phyloP scores from a whole-genome alignment of 2,113 vertebrate genomes.

The Ursus arctos region DNA sequence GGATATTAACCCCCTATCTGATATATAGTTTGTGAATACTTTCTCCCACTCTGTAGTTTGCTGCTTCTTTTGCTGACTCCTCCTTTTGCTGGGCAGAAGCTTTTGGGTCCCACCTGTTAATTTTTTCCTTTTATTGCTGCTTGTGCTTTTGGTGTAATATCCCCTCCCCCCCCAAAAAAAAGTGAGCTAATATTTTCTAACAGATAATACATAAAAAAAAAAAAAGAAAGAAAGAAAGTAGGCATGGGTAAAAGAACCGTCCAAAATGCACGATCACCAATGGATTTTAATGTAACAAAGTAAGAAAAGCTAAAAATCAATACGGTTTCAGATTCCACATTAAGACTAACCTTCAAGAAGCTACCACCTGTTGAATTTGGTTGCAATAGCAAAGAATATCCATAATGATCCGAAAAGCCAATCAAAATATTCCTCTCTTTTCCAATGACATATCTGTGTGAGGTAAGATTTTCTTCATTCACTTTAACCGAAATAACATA shows the following conservation, averaged over 20 bases:
- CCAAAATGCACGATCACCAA: not conserved
- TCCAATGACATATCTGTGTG: constrained; percentile 8
- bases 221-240: not conserved
- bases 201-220: not conserved
- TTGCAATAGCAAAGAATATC: not conserved
- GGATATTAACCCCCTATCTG: not conserved
- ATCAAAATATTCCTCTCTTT: constrained; percentile 38
- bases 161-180: not conserved
- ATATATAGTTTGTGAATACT: not conserved
- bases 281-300: not conserved
- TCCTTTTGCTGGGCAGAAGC: not conserved
- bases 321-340: not conserved
- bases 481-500: constrained; percentile 56
- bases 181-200: not conserved
- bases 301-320: constrained; percentile 3
- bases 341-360: constrained; percentile 13
- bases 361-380: not conserved
- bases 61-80: not conserved
- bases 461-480: constrained; percentile 44
- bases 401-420: constrained; percentile 48
- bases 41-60: not conserved
- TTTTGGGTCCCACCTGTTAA: not conserved
- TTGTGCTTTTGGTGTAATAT: not conserved
- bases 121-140: not conserved
- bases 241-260: not conserved